Evolutionary conservation across 1,140 invertebrate species (phyloP).

Genomic region (Lysiphlebus fabarum): DNA sequence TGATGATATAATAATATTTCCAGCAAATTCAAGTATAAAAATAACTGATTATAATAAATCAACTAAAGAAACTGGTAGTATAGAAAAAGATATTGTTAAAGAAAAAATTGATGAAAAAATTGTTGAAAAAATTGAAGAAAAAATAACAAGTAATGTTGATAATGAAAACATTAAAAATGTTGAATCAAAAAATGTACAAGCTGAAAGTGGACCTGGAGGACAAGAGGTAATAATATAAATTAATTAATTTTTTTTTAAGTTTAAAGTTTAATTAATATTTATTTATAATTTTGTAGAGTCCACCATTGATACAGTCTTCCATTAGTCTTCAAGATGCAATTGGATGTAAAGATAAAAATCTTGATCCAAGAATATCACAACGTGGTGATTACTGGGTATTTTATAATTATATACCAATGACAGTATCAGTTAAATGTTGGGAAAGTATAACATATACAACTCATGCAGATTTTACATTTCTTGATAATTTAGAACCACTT

Average conservation of each 20-base stretch:
- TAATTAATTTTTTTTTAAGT: not conserved
- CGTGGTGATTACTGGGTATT: constrained; percentile 87
- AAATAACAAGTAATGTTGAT: not conserved
- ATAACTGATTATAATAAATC: not conserved
- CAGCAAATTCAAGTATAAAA: not conserved
- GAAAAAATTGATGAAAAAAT: not conserved
- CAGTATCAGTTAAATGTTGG: constrained; percentile 61
- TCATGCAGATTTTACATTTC: constrained; percentile 85
- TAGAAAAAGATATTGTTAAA: not conserved
- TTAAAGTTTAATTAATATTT: not conserved
- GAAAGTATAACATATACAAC: constrained; percentile 89
- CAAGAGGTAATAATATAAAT: not conserved
- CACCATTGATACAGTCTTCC: constrained; percentile 6
- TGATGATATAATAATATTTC: constrained; percentile 35
- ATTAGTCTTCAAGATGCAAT: constrained; percentile 52
- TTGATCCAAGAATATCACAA: constrained; percentile 65
- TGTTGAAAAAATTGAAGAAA: not conserved
- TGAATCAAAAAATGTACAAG: not conserved
- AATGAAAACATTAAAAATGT: not conserved
- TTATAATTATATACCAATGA: constrained; percentile 75
- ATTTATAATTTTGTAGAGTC: constrained; percentile 11
- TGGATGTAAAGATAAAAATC: constrained; percentile 65
- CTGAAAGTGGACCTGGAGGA: not conserved
- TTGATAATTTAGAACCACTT: constrained; percentile 83
- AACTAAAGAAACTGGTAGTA: constrained; percentile 8